Conservation (phyloP, 2,888 invertebrate species). For the Gibbula magus region DNA sequence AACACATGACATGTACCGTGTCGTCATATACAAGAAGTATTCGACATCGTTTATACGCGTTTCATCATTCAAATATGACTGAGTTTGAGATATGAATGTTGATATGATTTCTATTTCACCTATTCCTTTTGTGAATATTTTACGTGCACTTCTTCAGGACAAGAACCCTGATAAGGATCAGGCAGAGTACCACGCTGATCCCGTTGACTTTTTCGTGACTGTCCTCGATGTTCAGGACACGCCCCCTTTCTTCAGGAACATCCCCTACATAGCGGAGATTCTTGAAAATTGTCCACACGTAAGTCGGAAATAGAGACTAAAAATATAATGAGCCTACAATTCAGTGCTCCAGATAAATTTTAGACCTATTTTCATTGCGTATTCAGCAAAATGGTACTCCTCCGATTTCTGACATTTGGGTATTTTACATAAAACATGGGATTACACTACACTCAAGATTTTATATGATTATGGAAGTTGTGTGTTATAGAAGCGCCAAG, state of each 20-base stretch:
- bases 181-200: constrained; percentile 72
- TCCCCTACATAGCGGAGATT: constrained; percentile 89
- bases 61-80: too few relatives aligned
- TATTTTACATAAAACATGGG: too few relatives aligned
- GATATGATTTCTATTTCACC: too few relatives aligned
- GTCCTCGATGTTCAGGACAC: constrained; percentile 94
- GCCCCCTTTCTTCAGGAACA: constrained; percentile 90
- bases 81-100: too few relatives aligned
- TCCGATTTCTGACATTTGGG: too few relatives aligned
- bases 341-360: not conserved
- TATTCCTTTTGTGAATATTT: too few relatives aligned
- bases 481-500: not conserved
- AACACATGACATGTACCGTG: too few relatives aligned
- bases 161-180: not conserved
- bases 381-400: too few relatives aligned
- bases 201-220: constrained; percentile 88
- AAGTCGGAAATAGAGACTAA: constrained; percentile 43
- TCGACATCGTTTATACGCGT: too few relatives aligned
- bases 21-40: too few relatives aligned
- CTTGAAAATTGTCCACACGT: constrained; percentile 84
- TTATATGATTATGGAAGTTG: not conserved
- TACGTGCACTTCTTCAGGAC: not conserved
- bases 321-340: not conserved
- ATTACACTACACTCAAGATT: too few relatives aligned
- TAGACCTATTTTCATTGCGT: too few relatives aligned